Evolutionary conservation across 2,888 invertebrate species (phyloP).

Genomic region (Myathropa florea): DNA sequence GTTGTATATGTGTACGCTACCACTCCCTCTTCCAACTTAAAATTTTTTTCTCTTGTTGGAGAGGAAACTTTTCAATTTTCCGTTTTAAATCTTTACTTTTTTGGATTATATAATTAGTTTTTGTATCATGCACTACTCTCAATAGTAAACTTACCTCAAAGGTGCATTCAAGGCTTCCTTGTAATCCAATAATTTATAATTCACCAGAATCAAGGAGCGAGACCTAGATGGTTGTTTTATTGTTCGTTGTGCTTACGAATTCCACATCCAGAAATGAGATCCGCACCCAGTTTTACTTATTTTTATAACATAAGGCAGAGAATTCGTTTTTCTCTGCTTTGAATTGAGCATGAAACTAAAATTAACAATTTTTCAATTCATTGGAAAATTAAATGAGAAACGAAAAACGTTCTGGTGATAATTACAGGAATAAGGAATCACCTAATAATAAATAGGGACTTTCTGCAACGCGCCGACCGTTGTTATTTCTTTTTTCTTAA

Average conservation of each 20-base stretch:
- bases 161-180: slow-evolving; percentile 56
- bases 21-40: slow-evolving; percentile 61
- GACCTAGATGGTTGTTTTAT: slow-evolving; percentile 11
- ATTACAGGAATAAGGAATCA: slow-evolving; percentile 18
- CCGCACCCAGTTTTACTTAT: slow-evolving; percentile 64
- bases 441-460: slow-evolving; percentile 25
- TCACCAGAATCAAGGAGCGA: background rate
- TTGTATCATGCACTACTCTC: background rate
- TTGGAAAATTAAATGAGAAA: background rate
- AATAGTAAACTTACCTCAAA: slow-evolving; percentile 48
- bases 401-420: slow-evolving; percentile 15
- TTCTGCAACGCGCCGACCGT: slow-evolving; percentile 30
- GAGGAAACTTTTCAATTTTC: slow-evolving; percentile 31
- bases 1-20: slow-evolving; percentile 14
- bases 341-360: slow-evolving; percentile 37
- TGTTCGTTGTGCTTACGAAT: slow-evolving; percentile 24
- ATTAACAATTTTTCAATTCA: slow-evolving; percentile 37
- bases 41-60: slow-evolving; percentile 31
- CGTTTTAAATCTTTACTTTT: slow-evolving; percentile 25
- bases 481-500: slow-evolving; percentile 20
- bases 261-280: slow-evolving; percentile 26
- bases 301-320: slow-evolving; percentile 26
- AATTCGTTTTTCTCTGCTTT: slow-evolving; percentile 15
- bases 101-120: slow-evolving; percentile 57
- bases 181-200: slow-evolving; percentile 32